Conservation (phyloP, 2,797 vertebrate species). For the Rachycentron canadum region DNA sequence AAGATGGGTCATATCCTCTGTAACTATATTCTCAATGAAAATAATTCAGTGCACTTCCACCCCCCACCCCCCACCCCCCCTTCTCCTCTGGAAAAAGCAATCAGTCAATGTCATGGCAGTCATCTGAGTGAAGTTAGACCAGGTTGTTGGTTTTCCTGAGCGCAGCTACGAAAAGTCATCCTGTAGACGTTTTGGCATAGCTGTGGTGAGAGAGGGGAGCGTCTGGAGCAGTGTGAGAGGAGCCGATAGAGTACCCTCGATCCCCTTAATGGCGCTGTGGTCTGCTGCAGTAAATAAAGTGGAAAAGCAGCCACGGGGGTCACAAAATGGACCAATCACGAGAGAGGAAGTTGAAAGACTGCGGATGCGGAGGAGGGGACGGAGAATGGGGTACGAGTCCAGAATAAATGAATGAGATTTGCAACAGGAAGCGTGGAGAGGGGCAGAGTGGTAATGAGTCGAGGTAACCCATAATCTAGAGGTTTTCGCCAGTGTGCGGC, state of each 20-base stretch:
- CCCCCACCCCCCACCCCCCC: slow-evolving; percentile 1
- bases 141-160: slow-evolving; percentile 59
- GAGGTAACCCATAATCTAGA: slow-evolving; percentile 66
- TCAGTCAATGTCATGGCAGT: slow-evolving; percentile 56
- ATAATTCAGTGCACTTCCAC: slow-evolving; percentile 38
- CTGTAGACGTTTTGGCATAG: slow-evolving; percentile 67
- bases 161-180: slow-evolving; percentile 60
- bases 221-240: slow-evolving; percentile 61
- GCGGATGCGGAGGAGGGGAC: slow-evolving; percentile 24
- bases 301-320: slow-evolving; percentile 75
- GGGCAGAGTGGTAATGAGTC: slow-evolving; percentile 42
- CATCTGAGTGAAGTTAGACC: slow-evolving; percentile 59
- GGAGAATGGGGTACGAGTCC: slow-evolving; percentile 23
- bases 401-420: slow-evolving; percentile 62
- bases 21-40: slow-evolving; percentile 46
- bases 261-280: slow-evolving; percentile 75
- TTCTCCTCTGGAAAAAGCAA: slow-evolving; percentile 64
- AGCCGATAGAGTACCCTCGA: slow-evolving; percentile 57
- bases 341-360: slow-evolving; percentile 55
- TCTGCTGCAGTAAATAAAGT: slow-evolving; percentile 79
- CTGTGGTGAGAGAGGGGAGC: slow-evolving; percentile 67
- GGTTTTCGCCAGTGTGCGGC: slow-evolving; percentile 49
- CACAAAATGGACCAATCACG: slow-evolving; percentile 50
- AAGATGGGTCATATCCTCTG: slow-evolving; percentile 20
- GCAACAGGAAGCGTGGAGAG: slow-evolving; percentile 22